phyloP scores from a whole-genome alignment of 2,113 vertebrate genomes.

The Cepphus grylle region DNA sequence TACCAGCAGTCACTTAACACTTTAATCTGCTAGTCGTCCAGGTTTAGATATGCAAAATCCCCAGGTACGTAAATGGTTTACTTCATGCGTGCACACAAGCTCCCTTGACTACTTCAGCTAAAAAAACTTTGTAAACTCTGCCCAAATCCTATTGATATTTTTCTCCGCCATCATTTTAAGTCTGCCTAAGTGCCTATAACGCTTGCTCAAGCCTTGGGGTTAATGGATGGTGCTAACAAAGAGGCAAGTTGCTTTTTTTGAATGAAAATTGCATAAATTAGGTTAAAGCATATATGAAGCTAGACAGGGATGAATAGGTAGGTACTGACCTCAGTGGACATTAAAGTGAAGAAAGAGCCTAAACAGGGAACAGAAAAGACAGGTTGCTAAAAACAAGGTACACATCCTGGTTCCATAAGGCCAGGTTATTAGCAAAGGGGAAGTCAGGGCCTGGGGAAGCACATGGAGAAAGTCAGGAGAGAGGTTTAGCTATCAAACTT shows the following conservation, averaged over 20 bases:
- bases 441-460: neutral
- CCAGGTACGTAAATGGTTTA: neutral
- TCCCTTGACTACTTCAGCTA: neutral
- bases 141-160: neutral
- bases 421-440: neutral
- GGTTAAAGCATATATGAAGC: neutral
- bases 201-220: neutral
- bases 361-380: neutral
- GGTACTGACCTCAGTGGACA: neutral
- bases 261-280: neutral
- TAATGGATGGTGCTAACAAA: neutral
- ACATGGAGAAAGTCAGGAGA: neutral
- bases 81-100: accelerated
- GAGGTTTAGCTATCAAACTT: neutral
- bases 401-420: neutral
- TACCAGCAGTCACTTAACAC: neutral
- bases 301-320: neutral
- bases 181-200: neutral
- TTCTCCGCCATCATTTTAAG: neutral
- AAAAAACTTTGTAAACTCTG: neutral
- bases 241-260: accelerated
- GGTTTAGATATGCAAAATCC: neutral
- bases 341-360: neutral
- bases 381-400: neutral
- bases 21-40: neutral